Percentiles rank a stretch among this genome's conserved stretches.
phyloP scores from a whole-genome alignment of 2,113 vertebrate species.

The Drymodes brunneopygia region DNA sequence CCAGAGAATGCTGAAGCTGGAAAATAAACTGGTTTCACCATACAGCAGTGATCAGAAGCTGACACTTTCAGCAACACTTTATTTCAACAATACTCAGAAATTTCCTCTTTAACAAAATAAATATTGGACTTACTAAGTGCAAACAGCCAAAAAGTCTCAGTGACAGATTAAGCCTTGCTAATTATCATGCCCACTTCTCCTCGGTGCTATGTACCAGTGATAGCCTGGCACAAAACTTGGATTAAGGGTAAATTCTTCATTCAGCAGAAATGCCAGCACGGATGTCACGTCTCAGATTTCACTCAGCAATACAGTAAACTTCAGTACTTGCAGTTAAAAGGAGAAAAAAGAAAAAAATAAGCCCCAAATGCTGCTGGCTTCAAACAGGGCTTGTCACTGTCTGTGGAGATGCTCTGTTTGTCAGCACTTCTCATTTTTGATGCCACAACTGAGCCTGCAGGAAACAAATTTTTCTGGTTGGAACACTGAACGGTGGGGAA shows the following conservation, averaged over 20 bases:
- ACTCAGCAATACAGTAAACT: neutral
- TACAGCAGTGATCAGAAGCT: neutral
- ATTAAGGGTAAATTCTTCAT: neutral
- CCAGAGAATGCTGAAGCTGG: neutral
- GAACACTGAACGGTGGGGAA: neutral
- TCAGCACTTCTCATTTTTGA: neutral
- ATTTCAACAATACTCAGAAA: neutral
- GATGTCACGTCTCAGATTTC: neutral
- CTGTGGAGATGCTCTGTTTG: neutral
- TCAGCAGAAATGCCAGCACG: fast-evolving
- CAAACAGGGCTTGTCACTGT: neutral
- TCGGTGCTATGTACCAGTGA: no score
- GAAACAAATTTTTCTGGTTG: neutral
- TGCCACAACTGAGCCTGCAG: neutral
- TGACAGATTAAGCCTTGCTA: neutral
- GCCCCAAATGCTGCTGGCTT: neutral
- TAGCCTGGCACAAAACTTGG: neutral
- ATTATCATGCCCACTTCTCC: neutral
- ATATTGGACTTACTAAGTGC: neutral
- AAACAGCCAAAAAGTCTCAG: neutral
- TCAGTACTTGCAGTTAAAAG: neutral
- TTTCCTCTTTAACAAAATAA: neutral
- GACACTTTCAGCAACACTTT: neutral
- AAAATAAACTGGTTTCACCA: neutral
- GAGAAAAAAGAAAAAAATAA: neutral